Base-by-base conservation (phyloP, 2,888 invertebrate genomes). In the Anodontia alba region DNA sequence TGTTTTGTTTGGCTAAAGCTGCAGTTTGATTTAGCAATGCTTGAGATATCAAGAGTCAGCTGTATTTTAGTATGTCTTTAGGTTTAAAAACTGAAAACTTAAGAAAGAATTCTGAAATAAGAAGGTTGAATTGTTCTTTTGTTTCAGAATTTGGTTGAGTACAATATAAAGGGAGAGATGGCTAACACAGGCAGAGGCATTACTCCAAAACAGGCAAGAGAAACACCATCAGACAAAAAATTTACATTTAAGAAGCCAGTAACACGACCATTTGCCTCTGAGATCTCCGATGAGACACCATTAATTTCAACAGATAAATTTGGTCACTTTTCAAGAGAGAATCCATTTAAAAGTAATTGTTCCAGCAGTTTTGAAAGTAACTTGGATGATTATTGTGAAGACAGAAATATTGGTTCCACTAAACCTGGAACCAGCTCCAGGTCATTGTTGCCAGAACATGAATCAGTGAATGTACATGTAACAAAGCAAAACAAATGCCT, bases 311-410 rank as follows among this genome's bases (percentile, higher is more conserved):
- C 42, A n/a, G 73, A 54, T n/a, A 57, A 57, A 20, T 51, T 42
- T 33, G 66, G 77, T 67, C 51, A 43, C 17, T 23, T 15, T 23
- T 80, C 80, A 33, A 68, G 33, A n/a, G 81, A 81, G 54, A 81
- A 70, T 31, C 81, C 81, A 26, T 68, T 46, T 23, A 73, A 46
- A 33, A 38, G 17, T 57, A 23, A 31, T 3, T 8, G 5, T 12
- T 38, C 23, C 10, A 62, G 31, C 33, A 62, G 31, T 33, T 62
- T 62, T 17, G 62, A 31, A 62, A 10, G 17, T 17, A 62, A 17
- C n/a, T 15, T 33, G 17, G 62, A 33, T 33, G 29, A 33, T 33
- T 31, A 31, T 62, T 7, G 3, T 33, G 62, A 20, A 62, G 62
- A 62, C 29, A 17, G 2, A 33, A 29, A 17, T 2, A 33, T 10